Evolutionary conservation across 2,888 invertebrate species (phyloP), one percentile per base, ranked within the genome.

Genomic region (Metellina segmentata): DNA sequence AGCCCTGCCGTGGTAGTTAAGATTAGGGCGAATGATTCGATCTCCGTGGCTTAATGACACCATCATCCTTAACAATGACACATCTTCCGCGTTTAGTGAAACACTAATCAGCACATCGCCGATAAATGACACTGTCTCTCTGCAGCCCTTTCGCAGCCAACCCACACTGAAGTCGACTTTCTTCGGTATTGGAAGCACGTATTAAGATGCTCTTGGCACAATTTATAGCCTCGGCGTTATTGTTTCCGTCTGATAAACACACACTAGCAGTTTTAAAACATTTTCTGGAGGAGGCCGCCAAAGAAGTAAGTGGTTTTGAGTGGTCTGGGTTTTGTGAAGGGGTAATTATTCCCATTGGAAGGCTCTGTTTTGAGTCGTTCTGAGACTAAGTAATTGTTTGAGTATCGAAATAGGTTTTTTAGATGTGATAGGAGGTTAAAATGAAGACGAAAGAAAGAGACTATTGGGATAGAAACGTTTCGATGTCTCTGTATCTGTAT

Each of bases 41-140:
- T 87, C 86, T 81, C 19, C 7, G 9, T 51, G 8, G 52, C 87
- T 81, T 79, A 87, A 87, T 72, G 81, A 87, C 79, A 53, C 48
- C 71, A 52, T 81, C 72, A 34, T 81, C 53, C 72, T 77, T 87
- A 79, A 81, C 79, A 72, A 77, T 87, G 87, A 87, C 87, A 81
- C 87, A 87, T 87, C 79, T 52, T n/a, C 52, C 81, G 19, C 79
- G 48, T 81, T 87, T 72, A 71, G 20, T 70, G 69, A 71, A 34
- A 34, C 69, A 20, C 78, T 86, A 78, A 86, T 86, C 86, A 86
- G 86, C 51, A 16, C 78, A 48, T 19, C 51, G 61, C 77, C 85
- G 85, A 85, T 85, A 85, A 85, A 75, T 77, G 85, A 77, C 34
- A 34, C 13, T 83, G 11, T 13, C 49, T 81, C 81, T 70, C 34